Conservation (phyloP, 2,888 invertebrate species). For the Zygogramma bicolorata region DNA sequence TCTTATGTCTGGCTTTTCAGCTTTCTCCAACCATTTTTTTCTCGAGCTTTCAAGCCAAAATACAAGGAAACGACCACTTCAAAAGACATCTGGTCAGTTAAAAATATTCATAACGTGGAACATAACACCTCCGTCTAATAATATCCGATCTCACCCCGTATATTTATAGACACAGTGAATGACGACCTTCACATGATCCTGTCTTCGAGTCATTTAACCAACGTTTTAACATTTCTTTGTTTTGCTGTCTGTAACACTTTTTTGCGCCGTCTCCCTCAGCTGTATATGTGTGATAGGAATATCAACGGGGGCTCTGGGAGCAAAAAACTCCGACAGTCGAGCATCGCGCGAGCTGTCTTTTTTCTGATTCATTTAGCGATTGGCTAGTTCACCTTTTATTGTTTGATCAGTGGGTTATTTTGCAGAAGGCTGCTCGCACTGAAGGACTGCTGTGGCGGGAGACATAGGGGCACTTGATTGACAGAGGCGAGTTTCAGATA, state of each 20-base stretch:
- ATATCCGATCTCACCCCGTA: neutral
- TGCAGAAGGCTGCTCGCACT: neutral
- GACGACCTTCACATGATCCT: slow-evolving; percentile 51
- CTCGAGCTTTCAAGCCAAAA: too few relatives aligned
- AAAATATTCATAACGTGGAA: too few relatives aligned
- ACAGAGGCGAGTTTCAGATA: neutral
- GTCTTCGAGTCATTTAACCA: slow-evolving; percentile 54
- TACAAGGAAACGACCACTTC: too few relatives aligned
- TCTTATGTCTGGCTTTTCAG: too few relatives aligned
- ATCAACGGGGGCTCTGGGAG: slow-evolving; percentile 44
- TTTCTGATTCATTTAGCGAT: slow-evolving; percentile 50
- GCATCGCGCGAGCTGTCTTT: slow-evolving; percentile 43
- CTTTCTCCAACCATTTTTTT: too few relatives aligned
- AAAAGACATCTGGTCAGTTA: too few relatives aligned
- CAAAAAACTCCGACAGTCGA: slow-evolving; percentile 45
- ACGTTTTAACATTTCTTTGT: slow-evolving; percentile 56
- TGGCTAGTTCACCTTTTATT: slow-evolving; percentile 50
- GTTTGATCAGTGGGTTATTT: slow-evolving; percentile 28
- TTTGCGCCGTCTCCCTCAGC: slow-evolving; percentile 51
- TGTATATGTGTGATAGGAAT: slow-evolving; percentile 50
- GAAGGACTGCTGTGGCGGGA: neutral
- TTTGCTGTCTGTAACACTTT: slow-evolving; percentile 58
- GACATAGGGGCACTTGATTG: neutral
- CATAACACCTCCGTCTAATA: neutral
- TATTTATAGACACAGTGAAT: slow-evolving; percentile 1